These are phyloP conservation scores for Mus musculus DNA, from an alignment of 2,113 vertebrate genomes.

Conservation along the genomic window DNA sequence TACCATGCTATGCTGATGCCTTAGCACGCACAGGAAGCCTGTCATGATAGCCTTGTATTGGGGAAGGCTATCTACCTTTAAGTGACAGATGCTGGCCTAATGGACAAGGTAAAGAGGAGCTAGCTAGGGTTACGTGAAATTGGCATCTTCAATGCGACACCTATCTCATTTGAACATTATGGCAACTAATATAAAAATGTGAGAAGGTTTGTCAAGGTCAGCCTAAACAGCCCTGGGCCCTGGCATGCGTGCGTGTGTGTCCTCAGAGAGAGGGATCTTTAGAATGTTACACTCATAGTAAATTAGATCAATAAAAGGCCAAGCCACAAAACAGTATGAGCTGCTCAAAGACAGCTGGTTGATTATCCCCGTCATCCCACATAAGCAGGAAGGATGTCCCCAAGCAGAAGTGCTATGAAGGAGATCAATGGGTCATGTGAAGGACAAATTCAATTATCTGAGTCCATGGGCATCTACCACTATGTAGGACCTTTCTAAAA, in stretches of 20 bases:
- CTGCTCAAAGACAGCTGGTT: neutral
- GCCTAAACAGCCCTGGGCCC: neutral
- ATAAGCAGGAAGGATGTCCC: neutral
- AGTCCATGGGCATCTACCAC: neutral
- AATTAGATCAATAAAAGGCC: neutral
- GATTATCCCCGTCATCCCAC: neutral
- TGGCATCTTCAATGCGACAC: neutral
- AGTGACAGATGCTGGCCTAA: neutral
- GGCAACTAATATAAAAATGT: neutral
- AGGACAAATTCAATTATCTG: neutral
- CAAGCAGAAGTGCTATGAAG: neutral
- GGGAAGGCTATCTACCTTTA: neutral
- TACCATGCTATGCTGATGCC: neutral
- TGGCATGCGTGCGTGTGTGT: neutral
- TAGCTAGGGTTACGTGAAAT: neutral
- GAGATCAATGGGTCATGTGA: neutral
- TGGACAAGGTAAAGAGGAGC: accelerated
- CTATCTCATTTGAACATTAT: constrained; percentile 11
- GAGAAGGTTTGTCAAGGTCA: constrained; percentile 15
- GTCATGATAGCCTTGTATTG: neutral
- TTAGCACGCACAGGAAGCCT: neutral
- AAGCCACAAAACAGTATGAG: neutral
- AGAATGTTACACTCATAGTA: neutral
- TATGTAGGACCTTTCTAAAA: neutral
- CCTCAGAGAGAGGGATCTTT: neutral